Conservation (phyloP, 1,140 invertebrate genomes). For the Pseudomyrmex concolor region DNA sequence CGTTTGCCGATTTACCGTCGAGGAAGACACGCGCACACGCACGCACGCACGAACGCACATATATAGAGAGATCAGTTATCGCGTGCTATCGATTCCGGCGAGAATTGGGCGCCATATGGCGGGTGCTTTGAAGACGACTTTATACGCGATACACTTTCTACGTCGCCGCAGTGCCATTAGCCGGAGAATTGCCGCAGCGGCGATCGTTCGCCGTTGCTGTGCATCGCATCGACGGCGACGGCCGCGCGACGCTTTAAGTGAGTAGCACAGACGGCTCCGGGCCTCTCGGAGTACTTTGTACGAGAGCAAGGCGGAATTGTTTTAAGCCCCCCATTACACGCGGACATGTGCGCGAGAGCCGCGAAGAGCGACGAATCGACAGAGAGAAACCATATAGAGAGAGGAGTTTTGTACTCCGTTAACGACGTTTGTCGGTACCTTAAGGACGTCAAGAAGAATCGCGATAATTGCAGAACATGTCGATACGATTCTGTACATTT, state of each 20-base stretch:
- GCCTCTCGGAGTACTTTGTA: conserved; percentile 67
- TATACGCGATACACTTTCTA: conserved; percentile 64
- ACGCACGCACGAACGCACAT: too few species aligned
- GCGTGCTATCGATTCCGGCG: conserved; percentile 48
- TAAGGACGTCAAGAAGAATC: too few species aligned
- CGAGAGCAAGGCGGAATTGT: conserved; percentile 71
- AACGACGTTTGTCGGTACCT: too few species aligned
- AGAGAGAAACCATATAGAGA: not conserved
- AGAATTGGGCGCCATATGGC: conserved; percentile 56
- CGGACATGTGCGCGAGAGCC: conserved; percentile 63
- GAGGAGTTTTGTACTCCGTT: too few species aligned
- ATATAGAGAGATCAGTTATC: too few species aligned
- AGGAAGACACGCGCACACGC: too few species aligned
- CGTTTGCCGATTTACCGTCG: conserved; percentile 31
- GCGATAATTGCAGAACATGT: too few species aligned
- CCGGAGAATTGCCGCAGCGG: conserved; percentile 62
- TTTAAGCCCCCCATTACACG: conserved; percentile 72
- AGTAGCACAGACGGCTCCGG: conserved; percentile 75
- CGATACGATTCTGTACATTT: too few species aligned
- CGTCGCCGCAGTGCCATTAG: conserved; percentile 71
- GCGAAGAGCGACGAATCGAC: conserved; percentile 56
- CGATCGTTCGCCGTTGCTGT: conserved; percentile 63
- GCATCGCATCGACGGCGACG: conserved; percentile 34
- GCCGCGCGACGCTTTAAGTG: conserved; percentile 73
- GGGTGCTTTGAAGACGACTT: conserved; percentile 53